A percentile compares a stretch with the other conserved stretches of the same genome.
Conservation (phyloP, 2,113 vertebrate genomes). For the Tachysurus vachellii region DNA sequence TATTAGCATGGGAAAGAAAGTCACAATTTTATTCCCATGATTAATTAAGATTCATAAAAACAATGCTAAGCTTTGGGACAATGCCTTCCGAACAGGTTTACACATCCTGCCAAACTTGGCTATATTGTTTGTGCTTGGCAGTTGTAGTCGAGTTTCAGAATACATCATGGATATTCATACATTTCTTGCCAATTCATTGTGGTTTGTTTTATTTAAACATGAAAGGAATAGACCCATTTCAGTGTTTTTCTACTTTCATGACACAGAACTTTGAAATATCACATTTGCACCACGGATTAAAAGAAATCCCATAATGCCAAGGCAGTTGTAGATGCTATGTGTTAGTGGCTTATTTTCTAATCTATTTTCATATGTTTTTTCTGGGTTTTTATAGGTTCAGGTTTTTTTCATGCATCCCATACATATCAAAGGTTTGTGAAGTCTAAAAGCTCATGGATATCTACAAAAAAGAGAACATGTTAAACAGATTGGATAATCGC, state of each 20-base stretch:
- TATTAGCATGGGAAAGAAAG: background rate
- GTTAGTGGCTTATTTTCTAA: slow-evolving; percentile 40
- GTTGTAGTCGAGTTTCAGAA: background rate
- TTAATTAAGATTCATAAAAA: background rate
- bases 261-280: slow-evolving; percentile 1
- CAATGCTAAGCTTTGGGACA: background rate
- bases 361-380: slow-evolving; percentile 41
- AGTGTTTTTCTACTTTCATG: background rate
- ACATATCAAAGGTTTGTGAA: slow-evolving; percentile 42
- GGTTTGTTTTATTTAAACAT: slow-evolving; percentile 5
- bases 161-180: background rate
- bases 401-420: slow-evolving; percentile 26
- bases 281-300: background rate
- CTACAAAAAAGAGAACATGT: slow-evolving; percentile 20
- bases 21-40: background rate
- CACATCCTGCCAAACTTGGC: background rate
- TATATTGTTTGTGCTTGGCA: background rate
- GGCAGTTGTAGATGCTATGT: slow-evolving; percentile 14
- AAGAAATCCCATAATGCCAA: slow-evolving; percentile 37
- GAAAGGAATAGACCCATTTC: background rate
- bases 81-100: background rate
- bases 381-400: slow-evolving; percentile 38
- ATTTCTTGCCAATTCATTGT: background rate
- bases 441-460: slow-evolving; percentile 22
- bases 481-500: slow-evolving; percentile 43